Evolutionary conservation across 2,888 invertebrate species (phyloP).

Genomic region (Punctoribates punctum): DNA sequence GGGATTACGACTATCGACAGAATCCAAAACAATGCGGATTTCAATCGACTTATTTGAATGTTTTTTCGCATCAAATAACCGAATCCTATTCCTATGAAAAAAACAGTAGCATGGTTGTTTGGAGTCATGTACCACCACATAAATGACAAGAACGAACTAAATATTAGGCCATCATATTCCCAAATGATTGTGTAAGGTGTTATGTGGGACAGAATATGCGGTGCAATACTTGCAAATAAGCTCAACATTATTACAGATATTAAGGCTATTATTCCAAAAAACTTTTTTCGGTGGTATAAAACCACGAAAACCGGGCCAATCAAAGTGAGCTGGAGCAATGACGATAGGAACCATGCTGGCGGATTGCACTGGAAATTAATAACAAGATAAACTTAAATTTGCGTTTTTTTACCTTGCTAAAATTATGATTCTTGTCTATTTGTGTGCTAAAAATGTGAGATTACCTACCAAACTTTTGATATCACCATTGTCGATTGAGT

Average conservation of each 20-base stretch:
- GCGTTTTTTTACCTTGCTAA: too few relatives aligned
- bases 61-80: background rate
- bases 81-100: background rate
- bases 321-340: background rate
- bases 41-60: background rate
- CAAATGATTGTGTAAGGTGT: constrained; percentile 1
- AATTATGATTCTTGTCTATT: too few relatives aligned
- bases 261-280: background rate
- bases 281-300: background rate
- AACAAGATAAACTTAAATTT: too few relatives aligned
- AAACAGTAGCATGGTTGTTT: background rate
- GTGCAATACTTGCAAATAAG: background rate
- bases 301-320: background rate
- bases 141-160: background rate
- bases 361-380: constrained; percentile 19
- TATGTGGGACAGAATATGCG: background rate
- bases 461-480: too few relatives aligned
- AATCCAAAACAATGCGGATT: background rate
- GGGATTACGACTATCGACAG: background rate
- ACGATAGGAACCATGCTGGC: constrained; percentile 20
- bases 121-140: constrained; percentile 4
- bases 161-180: background rate
- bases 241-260: background rate
- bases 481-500: constrained; percentile 6
- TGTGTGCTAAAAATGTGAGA: too few relatives aligned